Evolutionary conservation across 2,797 vertebrate species (phyloP), one percentile per base, ranked within the genome.

Genomic region (Tangara arthus): DNA sequence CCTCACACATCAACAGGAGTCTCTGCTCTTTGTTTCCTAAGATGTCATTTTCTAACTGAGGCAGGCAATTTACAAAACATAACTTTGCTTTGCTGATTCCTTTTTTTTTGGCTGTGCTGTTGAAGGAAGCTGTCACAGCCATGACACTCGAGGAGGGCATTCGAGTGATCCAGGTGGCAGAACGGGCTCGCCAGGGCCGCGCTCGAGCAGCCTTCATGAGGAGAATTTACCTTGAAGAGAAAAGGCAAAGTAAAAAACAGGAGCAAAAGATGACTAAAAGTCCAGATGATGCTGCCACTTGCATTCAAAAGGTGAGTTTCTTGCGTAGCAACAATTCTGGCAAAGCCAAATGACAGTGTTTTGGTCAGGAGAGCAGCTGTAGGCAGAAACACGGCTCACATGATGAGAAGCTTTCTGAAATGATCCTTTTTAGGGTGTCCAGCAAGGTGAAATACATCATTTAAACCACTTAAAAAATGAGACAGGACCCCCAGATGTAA

Each of bases 151-250:
- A 98, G 35, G 97, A 98, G 75, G 98, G 97, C 2, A n/a, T 98
- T 37, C 96, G 89, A 63, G 1, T 97, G 21, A 97, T 99, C 82
- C 98, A 99, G 94, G 80, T 98, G 30, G 97, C 98, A 1, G 98
- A 99, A 93, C 93, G 98, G 27, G 98, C 98, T 3, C 98, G 98
- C 34, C 98, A 99, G 79, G 98, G 98, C 22, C 98, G 98, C 2
- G 94, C 97, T 9, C 95, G 98, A 86, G 98, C 98, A 1, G 86
- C 88, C 3, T 98, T 98, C 94, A 98, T 98, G 98, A 98, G 92
- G 59, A 96, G 96, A 65, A 98, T 98, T 71, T 97, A 96, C 63
- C 91, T 96, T 4, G 97, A 98, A 64, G 97, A 98, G 34, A 94
- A 94, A 53, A 97, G 93, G 41, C 94, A 94, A 19, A 72, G 89